These are phyloP conservation scores for Lycocerus yunnanus DNA, from an alignment of 2,888 invertebrate genomes.

Conservation along the genomic window DNA sequence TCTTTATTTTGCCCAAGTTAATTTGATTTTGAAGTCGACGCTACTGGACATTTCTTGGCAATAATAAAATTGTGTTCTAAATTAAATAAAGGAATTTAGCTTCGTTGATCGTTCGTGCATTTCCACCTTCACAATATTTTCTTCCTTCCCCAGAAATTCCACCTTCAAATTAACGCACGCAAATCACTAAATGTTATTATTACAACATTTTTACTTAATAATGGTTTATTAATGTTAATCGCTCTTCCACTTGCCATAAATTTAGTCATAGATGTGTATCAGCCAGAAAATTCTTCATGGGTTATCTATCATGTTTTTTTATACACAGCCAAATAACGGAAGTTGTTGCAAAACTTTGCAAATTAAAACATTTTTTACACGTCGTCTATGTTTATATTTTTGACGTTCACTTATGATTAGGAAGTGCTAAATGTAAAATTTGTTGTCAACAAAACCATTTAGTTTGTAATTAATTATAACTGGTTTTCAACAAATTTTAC, in stretches of 20 bases:
- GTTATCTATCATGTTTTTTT: not conserved
- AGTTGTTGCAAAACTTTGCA: not conserved
- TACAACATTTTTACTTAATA: not conserved
- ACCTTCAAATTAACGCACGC: not conserved
- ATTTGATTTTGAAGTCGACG: too few relatives aligned
- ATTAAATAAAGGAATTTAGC: not conserved
- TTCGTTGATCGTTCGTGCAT: not conserved
- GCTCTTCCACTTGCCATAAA: not conserved
- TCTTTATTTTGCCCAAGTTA: too few relatives aligned
- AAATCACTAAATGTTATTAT: not conserved
- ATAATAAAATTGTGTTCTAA: not conserved
- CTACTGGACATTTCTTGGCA: not conserved
- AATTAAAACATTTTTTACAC: not conserved
- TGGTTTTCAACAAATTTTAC: not conserved
- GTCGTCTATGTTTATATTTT: not conserved
- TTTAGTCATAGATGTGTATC: not conserved
- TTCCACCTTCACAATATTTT: not conserved
- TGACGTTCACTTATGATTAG: not conserved
- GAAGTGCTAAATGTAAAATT: not conserved
- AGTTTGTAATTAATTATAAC: not conserved
- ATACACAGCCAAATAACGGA: not conserved
- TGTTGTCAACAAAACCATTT: not conserved
- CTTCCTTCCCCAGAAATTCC: not conserved
- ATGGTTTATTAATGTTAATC: not conserved
- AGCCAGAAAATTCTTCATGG: not conserved